A percentile compares a stretch with the other conserved stretches of the same genome.
phyloP scores from a whole-genome alignment of 2,888 invertebrate genomes.

The Leptogaster cylindrica region DNA sequence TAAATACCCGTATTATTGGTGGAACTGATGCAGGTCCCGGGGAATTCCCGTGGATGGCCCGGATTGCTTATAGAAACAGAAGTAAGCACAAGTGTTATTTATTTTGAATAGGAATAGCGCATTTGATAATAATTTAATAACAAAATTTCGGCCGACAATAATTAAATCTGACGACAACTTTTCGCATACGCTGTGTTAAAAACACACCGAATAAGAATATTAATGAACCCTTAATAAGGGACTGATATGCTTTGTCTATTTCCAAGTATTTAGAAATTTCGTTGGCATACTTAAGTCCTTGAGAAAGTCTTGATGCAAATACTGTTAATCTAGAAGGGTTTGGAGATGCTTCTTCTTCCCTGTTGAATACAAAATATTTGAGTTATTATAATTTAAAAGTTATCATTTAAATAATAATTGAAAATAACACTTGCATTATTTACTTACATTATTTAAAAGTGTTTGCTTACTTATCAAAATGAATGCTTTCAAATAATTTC shows the following conservation, averaged over 20 bases:
- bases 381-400: too few relatives aligned
- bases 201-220: constrained; percentile 53
- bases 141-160: not conserved
- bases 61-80: constrained; percentile 60
- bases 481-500: too few relatives aligned
- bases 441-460: too few relatives aligned
- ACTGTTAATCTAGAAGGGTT: not conserved
- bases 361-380: too few relatives aligned
- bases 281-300: too few relatives aligned
- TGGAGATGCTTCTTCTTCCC: too few relatives aligned
- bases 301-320: not conserved
- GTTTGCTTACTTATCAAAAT: too few relatives aligned
- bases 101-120: not conserved
- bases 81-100: constrained; percentile 53
- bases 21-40: constrained; percentile 63
- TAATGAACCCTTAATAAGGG: constrained; percentile 50
- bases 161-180: constrained; percentile 48
- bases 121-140: constrained; percentile 6
- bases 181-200: constrained; percentile 52
- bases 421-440: too few relatives aligned
- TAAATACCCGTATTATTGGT: constrained; percentile 61
- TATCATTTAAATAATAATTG: too few relatives aligned
- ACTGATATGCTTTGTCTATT: constrained; percentile 47
- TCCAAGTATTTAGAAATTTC: constrained; percentile 37
- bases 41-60: constrained; percentile 69